Base-by-base conservation (phyloP, 2,113 vertebrate species). In the Pseudorectes ferrugineus region DNA sequence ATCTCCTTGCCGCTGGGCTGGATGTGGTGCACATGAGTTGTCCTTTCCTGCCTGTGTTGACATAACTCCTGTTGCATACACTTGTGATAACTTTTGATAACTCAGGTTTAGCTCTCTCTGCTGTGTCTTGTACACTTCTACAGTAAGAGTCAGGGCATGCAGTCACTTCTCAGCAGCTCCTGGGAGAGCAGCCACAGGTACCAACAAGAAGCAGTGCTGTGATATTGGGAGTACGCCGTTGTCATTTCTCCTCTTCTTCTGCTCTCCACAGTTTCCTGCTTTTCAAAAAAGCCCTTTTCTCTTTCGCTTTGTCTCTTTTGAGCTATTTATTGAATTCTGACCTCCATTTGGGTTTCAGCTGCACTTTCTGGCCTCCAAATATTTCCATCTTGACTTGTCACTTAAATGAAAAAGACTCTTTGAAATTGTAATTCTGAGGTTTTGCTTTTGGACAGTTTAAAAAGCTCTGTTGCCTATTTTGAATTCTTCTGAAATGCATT, bases 401-500 rank as follows among this genome's bases (percentile, higher is more conserved):
- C 48, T 85, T 65, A 57, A 74, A 81, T 71, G 33, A 76, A 73
- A 70, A 92, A 66, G 54, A 6, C 21, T 46, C 48, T 66, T 82
- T 90, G 94, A 94, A 95, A 86, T 88, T 85, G 12, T 74, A 55
- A 67, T 92, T 90, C 61, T 86, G 67, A 73, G 33, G 38, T 43
- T 93, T 88, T 93, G 33, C 66, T 92, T 92, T 83, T 92, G 46
- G 67, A 54, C 19, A 51, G 26, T 90, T 83, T 80, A 38, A 88
- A 85, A 93, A 70, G 42, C 42, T 80, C 66, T 85, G 16, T 45
- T 87, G 48, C 68, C 48, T 93, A 4, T 67, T 96, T 85, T 73
- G 38, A 94, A 55, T 80, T 90, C 67, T 90, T 96, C 82, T 88
- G 82, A 88, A 96, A 71, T 70, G 19, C 54, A 33, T 68, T 92